Percentiles rank a stretch among this genome's conserved stretches.
Evolutionary conservation across 2,113 vertebrate genomes (phyloP).

Genomic region (Sphaerodactylus townsendi): DNA sequence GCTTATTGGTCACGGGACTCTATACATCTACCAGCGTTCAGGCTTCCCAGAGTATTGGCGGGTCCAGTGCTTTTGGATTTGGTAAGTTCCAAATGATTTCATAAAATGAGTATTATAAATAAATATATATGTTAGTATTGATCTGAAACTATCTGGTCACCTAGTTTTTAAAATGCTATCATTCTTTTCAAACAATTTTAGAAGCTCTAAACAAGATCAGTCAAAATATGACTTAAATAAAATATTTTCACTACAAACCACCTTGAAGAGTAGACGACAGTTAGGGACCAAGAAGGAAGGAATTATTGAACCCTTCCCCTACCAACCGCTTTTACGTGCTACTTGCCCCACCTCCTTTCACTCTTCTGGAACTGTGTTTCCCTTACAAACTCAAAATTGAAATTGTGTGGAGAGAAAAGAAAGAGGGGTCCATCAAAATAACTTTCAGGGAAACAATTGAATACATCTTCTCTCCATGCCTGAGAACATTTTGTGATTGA

Average conservation of each 20-base stretch:
- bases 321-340: background rate
- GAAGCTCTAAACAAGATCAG: background rate
- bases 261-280: background rate
- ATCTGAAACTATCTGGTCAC: background rate
- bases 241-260: background rate
- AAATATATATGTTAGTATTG: background rate
- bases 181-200: background rate
- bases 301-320: too few relatives aligned
- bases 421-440: background rate
- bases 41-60: slow-evolving; percentile 87
- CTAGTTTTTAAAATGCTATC: background rate
- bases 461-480: background rate
- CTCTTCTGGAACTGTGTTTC: too few relatives aligned
- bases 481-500: background rate
- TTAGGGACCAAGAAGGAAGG: too few relatives aligned
- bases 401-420: too few relatives aligned
- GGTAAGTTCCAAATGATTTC: slow-evolving; percentile 79
- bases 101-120: background rate
- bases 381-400: too few relatives aligned
- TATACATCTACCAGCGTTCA: slow-evolving; percentile 95
- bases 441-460: background rate
- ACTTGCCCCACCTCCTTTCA: too few relatives aligned
- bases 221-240: background rate
- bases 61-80: slow-evolving; percentile 91
- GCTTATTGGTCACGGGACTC: slow-evolving; percentile 94